Percentiles rank a stretch among this genome's conserved stretches.
Conservation (phyloP, 2,113 vertebrate genomes). For the Pterocles orientalis region DNA sequence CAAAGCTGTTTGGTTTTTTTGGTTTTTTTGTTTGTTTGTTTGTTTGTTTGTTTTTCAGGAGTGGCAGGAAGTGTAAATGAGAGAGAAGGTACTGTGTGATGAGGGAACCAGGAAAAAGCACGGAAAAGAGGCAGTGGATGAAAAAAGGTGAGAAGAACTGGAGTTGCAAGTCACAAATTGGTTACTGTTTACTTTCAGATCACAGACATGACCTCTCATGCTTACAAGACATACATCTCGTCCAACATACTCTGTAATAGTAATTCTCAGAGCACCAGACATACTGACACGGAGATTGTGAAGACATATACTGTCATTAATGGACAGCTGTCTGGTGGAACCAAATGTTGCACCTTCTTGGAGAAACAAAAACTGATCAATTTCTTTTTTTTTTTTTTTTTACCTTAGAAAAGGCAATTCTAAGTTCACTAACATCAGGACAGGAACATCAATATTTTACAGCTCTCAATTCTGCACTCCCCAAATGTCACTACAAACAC, state of each 20-base stretch:
- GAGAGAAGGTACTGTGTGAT: background rate
- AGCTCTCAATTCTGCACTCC: background rate
- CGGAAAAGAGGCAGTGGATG: background rate
- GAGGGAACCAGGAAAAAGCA: background rate
- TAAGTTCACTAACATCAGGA: background rate
- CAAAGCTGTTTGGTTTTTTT: no score
- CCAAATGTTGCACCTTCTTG: background rate
- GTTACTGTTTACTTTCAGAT: background rate
- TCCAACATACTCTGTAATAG: background rate
- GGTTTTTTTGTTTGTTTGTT: background rate
- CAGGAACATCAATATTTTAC: background rate
- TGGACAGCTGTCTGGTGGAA: background rate
- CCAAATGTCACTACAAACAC: background rate
- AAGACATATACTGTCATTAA: background rate
- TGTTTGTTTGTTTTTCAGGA: background rate
- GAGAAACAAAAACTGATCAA: background rate
- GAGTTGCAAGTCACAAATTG: background rate
- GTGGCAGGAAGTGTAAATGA: background rate
- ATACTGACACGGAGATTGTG: background rate
- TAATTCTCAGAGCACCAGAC: background rate
- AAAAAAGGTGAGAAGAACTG: background rate
- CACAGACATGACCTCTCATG: background rate
- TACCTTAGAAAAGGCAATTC: background rate
- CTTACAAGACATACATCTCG: background rate
- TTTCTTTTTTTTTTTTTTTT: background rate